Evolutionary conservation across 2,113 vertebrate genomes (phyloP), one percentile per base, ranked within the genome.

Genomic region (Craseonycteris thonglongyai): DNA sequence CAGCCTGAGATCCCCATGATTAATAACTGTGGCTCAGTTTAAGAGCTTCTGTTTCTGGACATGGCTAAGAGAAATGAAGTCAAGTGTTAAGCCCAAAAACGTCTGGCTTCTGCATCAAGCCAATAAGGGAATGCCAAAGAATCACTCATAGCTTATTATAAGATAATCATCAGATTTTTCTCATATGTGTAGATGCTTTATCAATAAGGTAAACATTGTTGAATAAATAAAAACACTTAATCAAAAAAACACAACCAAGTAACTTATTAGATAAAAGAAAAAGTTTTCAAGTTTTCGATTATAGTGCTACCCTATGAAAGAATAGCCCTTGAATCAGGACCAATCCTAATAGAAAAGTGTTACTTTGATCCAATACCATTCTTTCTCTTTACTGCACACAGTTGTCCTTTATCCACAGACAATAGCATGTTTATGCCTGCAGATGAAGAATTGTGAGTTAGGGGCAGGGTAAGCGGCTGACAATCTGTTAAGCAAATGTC

Each of bases 191-290:
- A 75, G 66, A 42, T 61, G 33, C 59, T 89, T 86, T 66, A 61
- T 74, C 59, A 92, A 61, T 19, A 16, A 89, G 65, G 22, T 59
- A 72, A 90, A 65, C 40, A 58, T 3, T 63, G 24, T 11, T 69
- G 30, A 86, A 75, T 80, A 24, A 91, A 51, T 83, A 80, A 59
- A 84, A 80, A 12, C 38, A 90, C 35, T 59, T 88, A 54, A 74
- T 63, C 35, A 94, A 87, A 95, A 88, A 79, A 1, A 12, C 69
- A 94, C 80, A 79, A 75, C 69, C 9, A 82, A 51, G 61, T 16
- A 84, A 56, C 45, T 86, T 40, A 75, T 54, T 80, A 88, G 56
- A 21, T 16, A 38, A 63, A 63, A 85, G 24, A 56, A 69, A 71
- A 33, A 5, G 9, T 59, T 65, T 90, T 28, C 42, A 72, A 35